A percentile compares a stretch with the other conserved stretches of the same genome.
Evolutionary conservation across 1,140 invertebrate species (phyloP).

Genomic region (Papilio machaon): DNA sequence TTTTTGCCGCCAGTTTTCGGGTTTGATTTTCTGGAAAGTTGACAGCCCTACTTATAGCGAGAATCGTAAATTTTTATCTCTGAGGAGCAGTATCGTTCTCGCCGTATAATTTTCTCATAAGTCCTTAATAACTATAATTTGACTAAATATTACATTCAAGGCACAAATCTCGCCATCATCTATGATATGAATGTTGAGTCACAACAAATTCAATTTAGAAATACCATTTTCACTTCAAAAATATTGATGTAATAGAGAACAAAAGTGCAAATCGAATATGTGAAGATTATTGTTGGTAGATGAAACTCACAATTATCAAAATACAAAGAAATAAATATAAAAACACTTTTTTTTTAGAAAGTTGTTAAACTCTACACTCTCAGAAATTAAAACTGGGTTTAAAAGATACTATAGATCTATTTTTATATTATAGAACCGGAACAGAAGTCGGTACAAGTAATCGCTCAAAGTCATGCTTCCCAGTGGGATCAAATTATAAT

Average conservation of each 20-base stretch:
- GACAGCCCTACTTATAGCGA: not conserved
- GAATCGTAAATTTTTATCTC: constrained; percentile 20
- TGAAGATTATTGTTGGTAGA: too few relatives aligned
- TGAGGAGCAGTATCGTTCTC: not conserved
- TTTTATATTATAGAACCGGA: too few relatives aligned
- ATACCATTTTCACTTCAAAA: not conserved
- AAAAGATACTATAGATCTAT: too few relatives aligned
- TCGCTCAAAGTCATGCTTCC: not conserved
- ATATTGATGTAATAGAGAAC: not conserved
- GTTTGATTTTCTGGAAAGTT: not conserved
- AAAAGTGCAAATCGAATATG: too few relatives aligned
- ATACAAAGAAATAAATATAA: not conserved
- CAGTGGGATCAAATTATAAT: not conserved
- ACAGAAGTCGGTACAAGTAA: not conserved
- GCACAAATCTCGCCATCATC: not conserved
- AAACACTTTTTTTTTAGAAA: not conserved
- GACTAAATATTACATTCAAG: constrained; percentile 2
- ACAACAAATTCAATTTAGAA: not conserved
- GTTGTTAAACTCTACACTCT: too few relatives aligned
- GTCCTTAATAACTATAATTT: constrained; percentile 22
- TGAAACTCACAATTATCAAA: too few relatives aligned
- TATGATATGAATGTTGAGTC: not conserved
- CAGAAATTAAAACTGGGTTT: too few relatives aligned
- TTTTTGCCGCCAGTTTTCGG: not conserved
- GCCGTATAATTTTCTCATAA: constrained; percentile 13